phyloP scores from a whole-genome alignment of 2,113 vertebrate species.

The Apaloderma vittatum region DNA sequence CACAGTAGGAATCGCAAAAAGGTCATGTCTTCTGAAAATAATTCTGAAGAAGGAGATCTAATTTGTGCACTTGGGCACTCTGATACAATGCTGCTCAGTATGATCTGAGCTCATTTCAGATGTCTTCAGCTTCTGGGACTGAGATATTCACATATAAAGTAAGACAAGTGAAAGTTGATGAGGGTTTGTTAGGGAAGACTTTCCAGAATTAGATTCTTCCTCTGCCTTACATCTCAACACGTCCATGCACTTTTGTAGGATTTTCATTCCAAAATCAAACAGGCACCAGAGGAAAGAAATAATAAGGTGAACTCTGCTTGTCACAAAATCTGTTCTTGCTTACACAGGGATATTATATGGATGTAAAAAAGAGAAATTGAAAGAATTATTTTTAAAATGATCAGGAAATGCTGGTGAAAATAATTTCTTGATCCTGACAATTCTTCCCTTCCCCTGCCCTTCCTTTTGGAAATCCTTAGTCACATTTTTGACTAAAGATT shows the following conservation, averaged over 20 bases:
- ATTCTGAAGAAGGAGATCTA: neutral
- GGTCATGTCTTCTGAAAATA: neutral
- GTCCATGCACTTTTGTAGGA: slow-evolving; percentile 34
- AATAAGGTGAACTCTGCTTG: slow-evolving; percentile 47
- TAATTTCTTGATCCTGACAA: slow-evolving; percentile 40
- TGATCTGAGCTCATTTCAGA: neutral
- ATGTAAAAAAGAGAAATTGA: slow-evolving; percentile 65
- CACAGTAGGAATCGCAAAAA: neutral
- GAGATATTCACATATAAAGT: neutral
- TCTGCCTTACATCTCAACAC: neutral
- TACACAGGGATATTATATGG: slow-evolving; percentile 56
- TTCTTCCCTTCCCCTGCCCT: neutral
- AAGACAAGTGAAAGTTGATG: slow-evolving; percentile 14
- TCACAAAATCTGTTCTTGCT: slow-evolving; percentile 80
- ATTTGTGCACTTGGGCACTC: neutral
- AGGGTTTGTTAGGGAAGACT: neutral
- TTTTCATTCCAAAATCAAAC: slow-evolving; percentile 68
- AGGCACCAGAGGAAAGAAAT: slow-evolving; percentile 38
- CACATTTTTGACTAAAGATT: slow-evolving; percentile 27
- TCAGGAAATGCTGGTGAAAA: slow-evolving; percentile 33
- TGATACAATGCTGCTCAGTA: neutral
- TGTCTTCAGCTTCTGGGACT: neutral
- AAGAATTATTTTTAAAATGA: slow-evolving; percentile 57
- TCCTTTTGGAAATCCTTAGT: slow-evolving; percentile 18
- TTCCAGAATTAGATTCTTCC: slow-evolving; percentile 42